Conservation (phyloP, 2,113 vertebrate species). For the Urocitellus parryii region DNA sequence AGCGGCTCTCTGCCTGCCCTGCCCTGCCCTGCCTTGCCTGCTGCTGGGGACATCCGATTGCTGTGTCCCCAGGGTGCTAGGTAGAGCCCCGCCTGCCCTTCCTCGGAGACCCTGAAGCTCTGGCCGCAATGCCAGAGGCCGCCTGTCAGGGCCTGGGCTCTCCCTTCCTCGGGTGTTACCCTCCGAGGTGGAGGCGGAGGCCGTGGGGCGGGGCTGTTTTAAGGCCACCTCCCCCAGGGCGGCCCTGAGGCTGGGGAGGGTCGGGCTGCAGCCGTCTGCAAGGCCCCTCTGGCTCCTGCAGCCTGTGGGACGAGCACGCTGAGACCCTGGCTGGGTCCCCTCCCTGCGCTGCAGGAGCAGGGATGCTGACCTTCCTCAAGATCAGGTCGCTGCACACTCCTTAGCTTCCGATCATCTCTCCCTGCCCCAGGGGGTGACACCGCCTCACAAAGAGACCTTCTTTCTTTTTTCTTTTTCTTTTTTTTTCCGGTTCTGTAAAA, state of each 20-base stretch:
- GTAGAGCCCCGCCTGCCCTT: neutral
- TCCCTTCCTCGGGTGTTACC: neutral
- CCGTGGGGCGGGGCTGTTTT: neutral
- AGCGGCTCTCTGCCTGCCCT: too few relatives aligned
- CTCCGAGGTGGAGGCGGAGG: neutral
- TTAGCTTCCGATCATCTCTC: neutral
- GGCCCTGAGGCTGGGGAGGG: accelerated
- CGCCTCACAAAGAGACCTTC: conserved; percentile 30
- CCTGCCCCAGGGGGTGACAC: neutral
- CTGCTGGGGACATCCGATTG: neutral
- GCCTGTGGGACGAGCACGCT: neutral
- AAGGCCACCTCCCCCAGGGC: accelerated
- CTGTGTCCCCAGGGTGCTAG: neutral
- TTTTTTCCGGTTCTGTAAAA: conserved; percentile 61
- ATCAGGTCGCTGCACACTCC: neutral
- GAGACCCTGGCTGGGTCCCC: neutral
- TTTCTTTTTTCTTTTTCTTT: neutral
- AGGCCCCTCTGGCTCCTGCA: neutral
- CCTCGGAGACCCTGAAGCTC: neutral
- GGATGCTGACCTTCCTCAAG: neutral
- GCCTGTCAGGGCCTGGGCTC: neutral
- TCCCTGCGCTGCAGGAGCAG: neutral
- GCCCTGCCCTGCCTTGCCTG: neutral
- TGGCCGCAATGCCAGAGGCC: neutral
- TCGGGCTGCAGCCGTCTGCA: neutral